phyloP scores from a whole-genome alignment of 2,113 vertebrate species.

The Oxyruncus cristatus region DNA sequence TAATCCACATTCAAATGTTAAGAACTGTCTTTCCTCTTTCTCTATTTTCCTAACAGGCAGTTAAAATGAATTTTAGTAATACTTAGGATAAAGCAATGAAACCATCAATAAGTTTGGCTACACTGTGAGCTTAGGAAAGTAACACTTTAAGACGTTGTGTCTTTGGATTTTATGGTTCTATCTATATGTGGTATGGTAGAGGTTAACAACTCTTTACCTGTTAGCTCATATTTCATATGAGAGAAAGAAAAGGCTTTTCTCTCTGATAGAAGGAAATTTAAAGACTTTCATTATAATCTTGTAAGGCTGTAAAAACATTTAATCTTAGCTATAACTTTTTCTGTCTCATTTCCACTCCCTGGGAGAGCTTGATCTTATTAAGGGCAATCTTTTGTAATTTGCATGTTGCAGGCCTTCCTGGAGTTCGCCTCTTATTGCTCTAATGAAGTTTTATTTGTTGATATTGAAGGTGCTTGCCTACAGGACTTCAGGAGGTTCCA shows the following conservation, averaged over 20 bases:
- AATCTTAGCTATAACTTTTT: constrained; percentile 38
- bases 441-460: constrained; percentile 20
- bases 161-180: background rate
- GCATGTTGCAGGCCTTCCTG: constrained; percentile 21
- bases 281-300: constrained; percentile 21
- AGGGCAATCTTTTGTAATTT: constrained; percentile 36
- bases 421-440: constrained; percentile 1
- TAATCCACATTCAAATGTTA: background rate
- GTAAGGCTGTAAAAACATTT: constrained; percentile 28
- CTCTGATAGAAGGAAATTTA: constrained; percentile 6
- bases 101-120: background rate
- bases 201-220: background rate
- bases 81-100: background rate
- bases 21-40: background rate
- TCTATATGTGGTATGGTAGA: background rate
- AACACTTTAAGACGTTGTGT: background rate
- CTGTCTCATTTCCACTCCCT: constrained; percentile 21
- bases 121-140: background rate
- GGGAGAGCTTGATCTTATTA: constrained; percentile 28
- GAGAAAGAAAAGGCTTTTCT: background rate
- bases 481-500: background rate
- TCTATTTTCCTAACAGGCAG: background rate
- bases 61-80: background rate
- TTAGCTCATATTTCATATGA: background rate
- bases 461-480: background rate